Conservation (phyloP, 2,113 vertebrate genomes). For the Nothobranchius furzeri region DNA sequence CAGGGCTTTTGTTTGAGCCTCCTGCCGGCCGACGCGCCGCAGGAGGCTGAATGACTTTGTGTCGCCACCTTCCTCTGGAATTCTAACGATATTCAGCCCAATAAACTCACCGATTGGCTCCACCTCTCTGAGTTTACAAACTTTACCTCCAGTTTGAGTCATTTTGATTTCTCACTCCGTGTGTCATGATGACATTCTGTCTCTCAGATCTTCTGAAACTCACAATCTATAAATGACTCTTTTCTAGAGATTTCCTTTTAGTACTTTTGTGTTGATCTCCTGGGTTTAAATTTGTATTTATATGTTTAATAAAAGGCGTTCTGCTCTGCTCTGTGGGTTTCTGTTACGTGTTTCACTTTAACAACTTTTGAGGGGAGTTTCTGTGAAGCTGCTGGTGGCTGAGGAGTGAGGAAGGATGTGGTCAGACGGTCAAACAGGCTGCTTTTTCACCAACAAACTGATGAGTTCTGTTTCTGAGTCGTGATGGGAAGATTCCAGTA, state of each 20-base stretch:
- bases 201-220: conserved; percentile 7
- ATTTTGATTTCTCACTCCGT: neutral
- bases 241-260: conserved; percentile 43
- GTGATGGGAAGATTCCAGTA: no score
- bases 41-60: no score
- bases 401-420: conserved; percentile 50
- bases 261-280: conserved; percentile 51
- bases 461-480: no score
- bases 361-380: no score
- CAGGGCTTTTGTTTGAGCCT: no score
- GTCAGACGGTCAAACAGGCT: conserved; percentile 6
- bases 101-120: no score
- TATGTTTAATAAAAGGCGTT: conserved; percentile 71
- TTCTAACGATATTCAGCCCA: no score
- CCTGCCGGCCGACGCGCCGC: no score
- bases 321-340: conserved; percentile 36
- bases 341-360: neutral
- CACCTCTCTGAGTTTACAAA: no score
- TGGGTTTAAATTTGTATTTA: conserved; percentile 74
- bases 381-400: neutral
- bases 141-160: neutral
- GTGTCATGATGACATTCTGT: neutral
- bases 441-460: no score
- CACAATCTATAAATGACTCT: conserved; percentile 1
- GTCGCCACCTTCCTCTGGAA: no score